Base-by-base conservation (phyloP, 2,888 invertebrate genomes). In the Hedychridium roseum region DNA sequence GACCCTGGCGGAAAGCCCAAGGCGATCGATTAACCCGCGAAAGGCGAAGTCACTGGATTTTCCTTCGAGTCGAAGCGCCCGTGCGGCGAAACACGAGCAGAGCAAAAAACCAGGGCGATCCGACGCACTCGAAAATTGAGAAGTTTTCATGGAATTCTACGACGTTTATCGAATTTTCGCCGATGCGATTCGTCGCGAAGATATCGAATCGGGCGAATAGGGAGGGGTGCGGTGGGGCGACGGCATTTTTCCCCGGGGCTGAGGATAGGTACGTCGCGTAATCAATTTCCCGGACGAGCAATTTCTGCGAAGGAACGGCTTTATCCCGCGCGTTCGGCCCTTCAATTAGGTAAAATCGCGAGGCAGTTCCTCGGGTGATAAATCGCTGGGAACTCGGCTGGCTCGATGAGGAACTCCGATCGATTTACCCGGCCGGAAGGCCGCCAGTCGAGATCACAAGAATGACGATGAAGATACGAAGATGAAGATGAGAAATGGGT, bases 231-330 rank as follows among this genome's bases (percentile, higher is more conserved):
- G 17, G 36, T 14, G 20, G 26, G 12, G 26, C 26, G 28, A 23
- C 32, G 36, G 30, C 31, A 26, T 37, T 37, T 44, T 45, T 44
- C 37, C 44, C 23, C 48, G 48, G n/a, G n/a, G n/a, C n/a, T n/a
- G n/a, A n/a, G n/a, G n/a, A n/a, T n/a, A n/a, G n/a, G n/a, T 37
- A 48, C 48, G 39, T 49, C 34, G 47, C 48, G 48, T 45, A 49
- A 49, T 49, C 61, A 61, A 61, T 61, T 61, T 62, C 63, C 53
- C 50, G 59, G 53, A 49, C 50, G 53, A 44, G 62, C 60, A 62
- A 61, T 61, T 62, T 62, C 60, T 59, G 50, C 20, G 51, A 23
- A 45, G 54, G 51, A 43, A 55, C 45, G 55, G 56, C 53, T 59
- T 54, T 50, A 56, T 52, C 55, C 43, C 53, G 54, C 50, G 51